These are phyloP conservation scores for Mionectes olivaceus DNA, from an alignment of 2,797 vertebrate species.

Conservation along the genomic window DNA sequence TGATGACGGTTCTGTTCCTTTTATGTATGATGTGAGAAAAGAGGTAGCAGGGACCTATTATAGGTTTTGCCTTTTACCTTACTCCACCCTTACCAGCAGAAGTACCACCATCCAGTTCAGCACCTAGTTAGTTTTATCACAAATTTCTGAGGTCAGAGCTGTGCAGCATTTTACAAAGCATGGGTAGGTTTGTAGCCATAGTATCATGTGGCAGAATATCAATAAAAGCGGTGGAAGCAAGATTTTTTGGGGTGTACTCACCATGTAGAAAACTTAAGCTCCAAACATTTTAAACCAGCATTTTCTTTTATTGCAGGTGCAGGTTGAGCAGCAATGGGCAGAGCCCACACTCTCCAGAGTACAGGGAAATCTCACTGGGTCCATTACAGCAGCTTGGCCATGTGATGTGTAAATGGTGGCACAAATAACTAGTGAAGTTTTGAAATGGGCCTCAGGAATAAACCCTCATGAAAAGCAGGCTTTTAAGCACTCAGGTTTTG, in stretches of 20 bases:
- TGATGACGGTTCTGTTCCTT: background rate
- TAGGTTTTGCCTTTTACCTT: background rate
- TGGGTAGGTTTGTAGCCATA: background rate
- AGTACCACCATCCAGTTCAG: background rate
- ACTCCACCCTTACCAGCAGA: background rate
- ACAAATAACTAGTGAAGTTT: background rate
- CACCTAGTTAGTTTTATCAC: background rate
- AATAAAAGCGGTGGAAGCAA: background rate
- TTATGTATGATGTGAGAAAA: background rate
- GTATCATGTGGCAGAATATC: background rate
- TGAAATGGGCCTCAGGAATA: background rate
- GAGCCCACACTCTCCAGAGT: background rate
- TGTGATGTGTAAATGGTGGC: background rate
- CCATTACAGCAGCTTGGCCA: background rate
- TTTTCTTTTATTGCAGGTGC: background rate
- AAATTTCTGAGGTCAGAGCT: background rate
- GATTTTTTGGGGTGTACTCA: too few relatives aligned
- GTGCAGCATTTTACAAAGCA: background rate
- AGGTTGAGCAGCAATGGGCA: background rate
- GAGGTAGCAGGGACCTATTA: background rate
- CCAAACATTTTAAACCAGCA: background rate
- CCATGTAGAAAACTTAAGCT: background rate
- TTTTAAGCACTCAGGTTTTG: background rate
- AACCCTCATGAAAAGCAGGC: background rate
- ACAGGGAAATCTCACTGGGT: background rate